Base-by-base conservation (phyloP, 1,140 invertebrate genomes). In the Trichonephila inaurata region DNA sequence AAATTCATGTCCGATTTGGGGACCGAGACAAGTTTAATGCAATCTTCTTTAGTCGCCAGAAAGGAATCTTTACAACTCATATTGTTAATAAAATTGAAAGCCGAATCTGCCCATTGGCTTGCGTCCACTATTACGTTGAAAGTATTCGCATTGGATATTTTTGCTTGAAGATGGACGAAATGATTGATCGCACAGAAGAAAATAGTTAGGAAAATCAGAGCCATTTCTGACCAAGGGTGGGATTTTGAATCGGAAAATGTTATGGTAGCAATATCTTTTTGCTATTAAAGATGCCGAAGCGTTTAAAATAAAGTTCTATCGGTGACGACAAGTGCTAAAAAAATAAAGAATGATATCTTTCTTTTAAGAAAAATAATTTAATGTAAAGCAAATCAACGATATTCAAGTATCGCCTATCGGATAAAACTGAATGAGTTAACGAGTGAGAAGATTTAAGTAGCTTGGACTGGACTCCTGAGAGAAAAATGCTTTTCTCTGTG, bases 1-100 rank as follows among this genome's bases (percentile, higher is more conserved):
- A 91, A 87, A 44, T 94, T 94, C 93, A 94, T 94, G 3, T 72
- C 66, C n/a, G 82, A 62, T 51, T 94, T 91, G 1, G 24, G 58
- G 28, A 94, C 51, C 44, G 82, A 61, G 3, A 81, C 40, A 19
- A 94, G 60, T 44, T 87, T 33, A 24, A 24, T 12, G 89, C 93
- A 94, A 14, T 94, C 93, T 28, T 87, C 66, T 81, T 94, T 89
- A 3, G 93, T 87, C 1, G 89, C 77, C 40, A 94, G 16, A 21
- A 94, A 86, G n/a, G 89, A 18, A 24, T 91, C 83, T 18, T 44
- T 24, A 21, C 93, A 94, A 24, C 19, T 87, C 58, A 94, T 18
- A n/a, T 94, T 94, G 62, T n/a, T 7, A 6, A 94, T 51, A 69
- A 87, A 94, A 44, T 86, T 66, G 77, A 69, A 88, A 19, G 89